Conservation (phyloP, 2,113 vertebrate genomes). For the Morone saxatilis region DNA sequence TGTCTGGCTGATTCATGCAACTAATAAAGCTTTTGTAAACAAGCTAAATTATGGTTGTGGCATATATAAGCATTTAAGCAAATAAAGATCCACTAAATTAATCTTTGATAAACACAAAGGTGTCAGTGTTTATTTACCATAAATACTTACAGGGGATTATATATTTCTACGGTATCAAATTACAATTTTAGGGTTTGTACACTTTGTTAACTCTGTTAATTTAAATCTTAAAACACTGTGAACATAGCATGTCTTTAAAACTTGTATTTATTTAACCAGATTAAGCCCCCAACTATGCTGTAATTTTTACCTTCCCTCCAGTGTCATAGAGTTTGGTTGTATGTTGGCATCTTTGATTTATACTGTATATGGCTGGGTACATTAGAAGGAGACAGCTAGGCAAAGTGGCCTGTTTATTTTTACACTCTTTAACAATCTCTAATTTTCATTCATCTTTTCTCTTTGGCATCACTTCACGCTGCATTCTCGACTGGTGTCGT, state of each 20-base stretch:
- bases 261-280: too few relatives aligned
- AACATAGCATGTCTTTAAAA: too few relatives aligned
- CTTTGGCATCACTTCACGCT: neutral
- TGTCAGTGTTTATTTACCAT: neutral
- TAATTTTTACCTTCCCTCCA: neutral
- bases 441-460: slow-evolving; percentile 3
- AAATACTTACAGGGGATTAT: neutral
- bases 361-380: neutral
- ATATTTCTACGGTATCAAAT: neutral
- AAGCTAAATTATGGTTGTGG: neutral
- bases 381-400: neutral
- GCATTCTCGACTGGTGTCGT: neutral
- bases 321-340: neutral
- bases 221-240: neutral
- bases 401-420: neutral
- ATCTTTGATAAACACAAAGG: too few relatives aligned
- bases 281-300: neutral
- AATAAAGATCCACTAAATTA: neutral
- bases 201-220: neutral
- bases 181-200: neutral
- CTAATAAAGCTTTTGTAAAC: neutral
- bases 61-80: neutral
- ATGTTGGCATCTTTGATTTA: neutral
- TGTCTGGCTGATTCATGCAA: neutral
- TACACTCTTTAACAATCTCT: too few relatives aligned